These are phyloP conservation scores for Tricholaema leucomelas DNA, from an alignment of 2,113 vertebrate species.

Conservation along the genomic window DNA sequence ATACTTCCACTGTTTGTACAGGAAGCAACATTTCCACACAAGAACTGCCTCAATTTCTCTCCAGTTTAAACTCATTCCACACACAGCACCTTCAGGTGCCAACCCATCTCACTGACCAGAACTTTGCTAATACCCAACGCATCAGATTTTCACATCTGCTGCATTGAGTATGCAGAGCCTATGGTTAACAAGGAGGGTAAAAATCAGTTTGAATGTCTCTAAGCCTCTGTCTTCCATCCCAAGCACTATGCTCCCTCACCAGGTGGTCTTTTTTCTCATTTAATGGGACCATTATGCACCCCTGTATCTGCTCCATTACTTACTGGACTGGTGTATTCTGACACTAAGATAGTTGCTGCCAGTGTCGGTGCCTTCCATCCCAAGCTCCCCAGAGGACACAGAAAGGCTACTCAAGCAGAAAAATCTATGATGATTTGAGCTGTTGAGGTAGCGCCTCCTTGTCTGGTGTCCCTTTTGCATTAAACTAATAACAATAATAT, in stretches of 20 bases:
- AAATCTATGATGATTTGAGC: background rate
- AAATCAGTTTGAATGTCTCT: background rate
- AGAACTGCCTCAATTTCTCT: background rate
- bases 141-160: background rate
- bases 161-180: background rate
- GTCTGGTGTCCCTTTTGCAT: background rate
- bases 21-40: background rate
- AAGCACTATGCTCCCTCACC: background rate
- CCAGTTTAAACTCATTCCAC: background rate
- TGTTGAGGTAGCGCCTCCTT: background rate
- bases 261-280: background rate
- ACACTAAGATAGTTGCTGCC: background rate
- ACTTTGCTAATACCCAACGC: background rate
- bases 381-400: fast-evolving
- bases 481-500: background rate
- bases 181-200: background rate
- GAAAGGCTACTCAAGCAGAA: background rate
- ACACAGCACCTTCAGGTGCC: background rate
- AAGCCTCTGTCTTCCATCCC: background rate
- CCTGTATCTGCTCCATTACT: background rate
- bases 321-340: background rate
- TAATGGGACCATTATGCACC: background rate
- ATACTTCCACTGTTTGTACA: background rate
- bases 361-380: background rate
- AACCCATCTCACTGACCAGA: background rate